These are phyloP conservation scores for Potamilus streckersoni DNA, from an alignment of 1,140 invertebrate genomes.

Conservation along the genomic window DNA sequence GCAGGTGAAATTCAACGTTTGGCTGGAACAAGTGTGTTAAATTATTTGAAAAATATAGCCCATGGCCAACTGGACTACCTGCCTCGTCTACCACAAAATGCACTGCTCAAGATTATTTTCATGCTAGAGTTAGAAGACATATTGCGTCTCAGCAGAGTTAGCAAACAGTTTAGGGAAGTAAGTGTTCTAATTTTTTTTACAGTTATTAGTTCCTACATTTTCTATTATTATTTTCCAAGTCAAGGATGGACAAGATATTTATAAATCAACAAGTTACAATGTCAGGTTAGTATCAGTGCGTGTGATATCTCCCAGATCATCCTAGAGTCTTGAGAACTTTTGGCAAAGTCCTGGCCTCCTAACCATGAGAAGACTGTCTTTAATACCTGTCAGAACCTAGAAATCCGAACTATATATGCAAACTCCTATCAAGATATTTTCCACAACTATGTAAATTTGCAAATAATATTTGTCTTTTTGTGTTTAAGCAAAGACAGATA, in stretches of 20 bases:
- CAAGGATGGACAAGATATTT: conserved; percentile 54
- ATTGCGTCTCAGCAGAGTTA: conserved; percentile 28
- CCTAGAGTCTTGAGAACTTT: too few species aligned
- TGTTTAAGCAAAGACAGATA: too few species aligned
- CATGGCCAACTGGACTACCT: conserved; percentile 45
- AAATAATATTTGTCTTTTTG: too few species aligned
- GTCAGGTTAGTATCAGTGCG: conserved; percentile 42
- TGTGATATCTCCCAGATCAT: too few species aligned
- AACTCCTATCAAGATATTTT: too few species aligned
- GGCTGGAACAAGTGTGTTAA: conserved; percentile 33
- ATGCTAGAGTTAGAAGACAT: conserved; percentile 47
- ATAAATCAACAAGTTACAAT: conserved; percentile 58
- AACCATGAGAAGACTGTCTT: too few species aligned
- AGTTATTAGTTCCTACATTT: conserved; percentile 2
- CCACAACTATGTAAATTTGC: too few species aligned
- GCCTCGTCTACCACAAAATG: conserved; percentile 31
- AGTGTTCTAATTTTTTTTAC: conserved; percentile 3
- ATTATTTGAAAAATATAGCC: conserved; percentile 34
- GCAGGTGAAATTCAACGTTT: conserved; percentile 45
- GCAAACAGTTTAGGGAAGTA: conserved; percentile 43
- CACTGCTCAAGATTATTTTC: conserved; percentile 36
- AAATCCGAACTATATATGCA: too few species aligned
- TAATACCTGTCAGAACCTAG: too few species aligned
- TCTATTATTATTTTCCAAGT: conserved; percentile 47
- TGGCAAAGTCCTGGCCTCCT: too few species aligned